Base-by-base conservation (phyloP, 2,113 vertebrate species). In the Peucedramus taeniatus region DNA sequence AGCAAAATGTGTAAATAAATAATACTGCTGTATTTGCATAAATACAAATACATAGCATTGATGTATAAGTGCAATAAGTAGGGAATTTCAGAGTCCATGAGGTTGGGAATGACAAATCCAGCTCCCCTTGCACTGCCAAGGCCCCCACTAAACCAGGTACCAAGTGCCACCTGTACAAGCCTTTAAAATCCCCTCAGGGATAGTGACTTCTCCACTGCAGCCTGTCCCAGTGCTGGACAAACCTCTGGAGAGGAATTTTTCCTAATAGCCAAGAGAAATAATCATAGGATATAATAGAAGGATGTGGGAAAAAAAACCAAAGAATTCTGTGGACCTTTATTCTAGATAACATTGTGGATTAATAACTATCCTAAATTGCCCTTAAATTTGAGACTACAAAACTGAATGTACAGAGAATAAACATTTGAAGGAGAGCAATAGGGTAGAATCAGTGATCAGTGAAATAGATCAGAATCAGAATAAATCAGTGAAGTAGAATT, bases 241-340 rank as follows among this genome's bases (percentile, higher is more conserved):
- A 45, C 21, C 45, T 40, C 47, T 26, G 65, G 24, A 18, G 39
- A 45, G 23, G 28, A 50, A 15, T 9, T 65, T 51, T 51, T 19
- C 44, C 20, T 59, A 31, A 35, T 0, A 45, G 7, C 17, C 39
- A 72, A 45, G 44, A 22, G 22, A 13, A 47, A 47, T 27, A n/a
- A 69, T 45, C 18, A 45, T 6, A 33, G 31, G 20, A 39, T 68
- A 5, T 13, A 76, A n/a, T 6, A 61, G 21, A 74, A 56, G 10
- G 13, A 65, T 44, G 15, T 33, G 20, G 5, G 19, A 0, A 0
- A 7, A 33, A 35, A 37, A 60, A 49, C 21, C 6, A 3, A 64
- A 71, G 49, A 64, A 54, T 66, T 68, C 44, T 71, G 10, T 47
- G n/a, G 35, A n/a, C 15, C 8, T 59, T 49, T 49, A 33, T 8